These are phyloP conservation scores for Drosophila navojoa DNA, from an alignment of 1,140 invertebrate species.

Conservation along the genomic window DNA sequence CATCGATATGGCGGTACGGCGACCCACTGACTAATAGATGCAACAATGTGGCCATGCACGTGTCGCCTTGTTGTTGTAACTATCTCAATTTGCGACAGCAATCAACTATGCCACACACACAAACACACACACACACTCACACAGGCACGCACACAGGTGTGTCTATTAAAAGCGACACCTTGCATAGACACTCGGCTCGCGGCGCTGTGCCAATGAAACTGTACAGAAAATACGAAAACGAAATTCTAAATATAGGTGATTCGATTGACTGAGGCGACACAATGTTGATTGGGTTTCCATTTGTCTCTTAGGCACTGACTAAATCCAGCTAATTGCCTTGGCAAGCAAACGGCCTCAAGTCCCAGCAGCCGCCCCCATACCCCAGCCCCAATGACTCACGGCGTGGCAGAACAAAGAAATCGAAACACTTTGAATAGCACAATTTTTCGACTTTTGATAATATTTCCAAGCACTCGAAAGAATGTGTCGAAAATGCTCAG, in stretches of 20 bases:
- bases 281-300: conserved; percentile 32
- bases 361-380: too few relatives aligned
- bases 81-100: conserved; percentile 9
- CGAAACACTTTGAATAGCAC: background rate
- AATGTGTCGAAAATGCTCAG: conserved; percentile 36
- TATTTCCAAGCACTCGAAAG: conserved; percentile 29
- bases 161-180: conserved; percentile 45
- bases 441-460: conserved; percentile 19
- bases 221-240: conserved; percentile 9
- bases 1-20: background rate
- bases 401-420: background rate
- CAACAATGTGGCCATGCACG: conserved; percentile 29
- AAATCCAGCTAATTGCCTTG: conserved; percentile 67
- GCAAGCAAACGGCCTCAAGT: background rate
- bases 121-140: too few relatives aligned
- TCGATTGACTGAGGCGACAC: background rate
- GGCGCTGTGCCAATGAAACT: conserved; percentile 36
- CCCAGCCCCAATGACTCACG: background rate
- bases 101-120: conserved; percentile 9
- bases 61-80: conserved; percentile 14
- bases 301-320: conserved; percentile 31
- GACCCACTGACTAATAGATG: conserved; percentile 22
- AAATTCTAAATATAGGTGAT: conserved; percentile 17
- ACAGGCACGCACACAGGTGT: background rate
- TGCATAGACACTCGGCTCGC: conserved; percentile 19